Evolutionary conservation across 2,888 invertebrate species (phyloP).

Genomic region (Ophioninae sp.): DNA sequence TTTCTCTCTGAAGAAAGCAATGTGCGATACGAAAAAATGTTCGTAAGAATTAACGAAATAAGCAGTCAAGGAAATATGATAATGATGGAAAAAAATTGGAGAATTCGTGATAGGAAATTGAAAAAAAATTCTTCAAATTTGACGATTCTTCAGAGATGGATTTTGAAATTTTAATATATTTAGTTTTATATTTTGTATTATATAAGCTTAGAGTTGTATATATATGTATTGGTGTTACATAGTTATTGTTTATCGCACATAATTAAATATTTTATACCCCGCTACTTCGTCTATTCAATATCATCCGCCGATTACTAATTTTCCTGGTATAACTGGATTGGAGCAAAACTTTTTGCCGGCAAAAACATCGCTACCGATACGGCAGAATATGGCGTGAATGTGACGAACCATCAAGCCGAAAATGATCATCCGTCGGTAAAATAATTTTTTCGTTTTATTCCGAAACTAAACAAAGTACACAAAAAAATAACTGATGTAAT

Average conservation of each 20-base stretch:
- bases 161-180: background rate
- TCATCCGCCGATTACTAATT: no score
- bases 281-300: background rate
- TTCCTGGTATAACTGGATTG: no score
- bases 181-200: background rate
- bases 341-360: no score
- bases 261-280: slow-evolving; percentile 8
- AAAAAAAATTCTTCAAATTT: background rate
- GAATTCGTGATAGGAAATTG: background rate
- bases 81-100: background rate
- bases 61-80: background rate
- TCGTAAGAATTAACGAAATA: background rate
- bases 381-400: no score
- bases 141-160: background rate
- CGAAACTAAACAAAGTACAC: no score
- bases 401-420: no score
- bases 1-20: background rate
- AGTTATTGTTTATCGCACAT: slow-evolving; percentile 28
- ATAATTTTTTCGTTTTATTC: no score
- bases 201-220: background rate
- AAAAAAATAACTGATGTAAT: no score
- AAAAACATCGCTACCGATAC: no score
- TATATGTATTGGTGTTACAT: slow-evolving; percentile 8
- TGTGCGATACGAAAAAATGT: background rate
- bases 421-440: no score